Base-by-base conservation (phyloP, 1,140 invertebrate species). In the Cherax destructor region DNA sequence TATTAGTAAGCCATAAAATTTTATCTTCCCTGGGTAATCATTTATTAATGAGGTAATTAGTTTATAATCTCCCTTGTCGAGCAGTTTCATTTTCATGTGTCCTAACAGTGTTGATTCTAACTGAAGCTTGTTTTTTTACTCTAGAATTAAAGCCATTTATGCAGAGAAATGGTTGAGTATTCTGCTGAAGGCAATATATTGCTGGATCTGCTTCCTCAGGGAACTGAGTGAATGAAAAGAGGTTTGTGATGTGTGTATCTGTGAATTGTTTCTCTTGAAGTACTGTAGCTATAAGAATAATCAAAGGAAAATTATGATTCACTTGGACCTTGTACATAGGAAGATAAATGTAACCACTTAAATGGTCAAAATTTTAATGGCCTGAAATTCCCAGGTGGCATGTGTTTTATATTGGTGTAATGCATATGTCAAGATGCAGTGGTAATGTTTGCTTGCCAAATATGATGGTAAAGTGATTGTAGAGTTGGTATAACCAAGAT, bases 161-260 rank as follows among this genome's bases (percentile, higher is more conserved):
- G 24, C 30, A 11, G 69, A 74, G 69, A 74, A n/a, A 74, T 74
- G 69, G 69, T 74, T 74, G n/a, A 74, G n/a, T 74, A 30, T 74
- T 74, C n/a, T 74, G 69, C 69, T 74, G 69, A 86, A 77, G 76
- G 72, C 85, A 59, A n/a, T 59, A 78, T 30, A 41, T 59, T 56
- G 85, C 85, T 78, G 74, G 85, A 78, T 86, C 85, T 77, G 85
- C 76, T 78, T 86, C 85, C 85, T 86, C 85, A 86, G 85, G 85
- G 85, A 86, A 86, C 72, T 78, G 85, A 77, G 85, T 59, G 74
- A 59, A 83, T 69, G 59, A 83, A 69, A 78, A 52, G 72, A 86
- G 50, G 50, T 74, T 86, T 61, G 50, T 86, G 74, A 56, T 79
- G 24, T 79, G 77, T 79, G 24, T 79, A 79, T 79, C 6, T 79